A percentile compares a stretch with the other conserved stretches of the same genome.
Conservation (phyloP, 1,140 invertebrate genomes). For the Zaprionus ghesquierei region DNA sequence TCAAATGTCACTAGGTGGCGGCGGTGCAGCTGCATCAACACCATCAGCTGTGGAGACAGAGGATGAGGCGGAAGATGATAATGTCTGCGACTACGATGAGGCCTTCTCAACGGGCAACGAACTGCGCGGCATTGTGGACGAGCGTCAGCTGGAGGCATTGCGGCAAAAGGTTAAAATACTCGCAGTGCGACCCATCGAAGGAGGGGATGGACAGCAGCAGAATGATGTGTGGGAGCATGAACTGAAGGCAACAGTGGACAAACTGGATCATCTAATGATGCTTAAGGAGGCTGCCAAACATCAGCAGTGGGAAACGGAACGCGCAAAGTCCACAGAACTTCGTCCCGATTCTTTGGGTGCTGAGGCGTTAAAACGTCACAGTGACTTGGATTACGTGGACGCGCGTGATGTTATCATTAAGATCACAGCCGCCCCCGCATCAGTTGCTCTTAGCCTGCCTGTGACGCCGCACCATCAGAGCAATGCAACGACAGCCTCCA, state of each 20-base stretch:
- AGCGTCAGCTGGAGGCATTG: constrained; percentile 79
- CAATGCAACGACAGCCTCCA: constrained; percentile 32
- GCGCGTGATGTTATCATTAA: constrained; percentile 40
- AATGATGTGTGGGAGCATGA: constrained; percentile 86
- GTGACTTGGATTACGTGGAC: constrained; percentile 46
- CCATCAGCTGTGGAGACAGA: constrained; percentile 50
- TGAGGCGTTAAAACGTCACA: constrained; percentile 65
- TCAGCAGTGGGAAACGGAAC: constrained; percentile 44
- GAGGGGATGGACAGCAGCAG: constrained; percentile 85
- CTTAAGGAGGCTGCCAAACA: constrained; percentile 83
- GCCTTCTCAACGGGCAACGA: constrained; percentile 40
- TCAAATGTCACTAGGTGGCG: constrained; percentile 65
- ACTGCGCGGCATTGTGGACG: constrained; percentile 63
- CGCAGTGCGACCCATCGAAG: constrained; percentile 86
- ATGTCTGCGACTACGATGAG: constrained; percentile 75
- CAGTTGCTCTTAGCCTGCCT: constrained; percentile 63
- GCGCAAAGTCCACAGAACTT: constrained; percentile 44
- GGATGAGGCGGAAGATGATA: constrained; percentile 78
- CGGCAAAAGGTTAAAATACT: constrained; percentile 85
- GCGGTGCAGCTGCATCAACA: constrained; percentile 11
- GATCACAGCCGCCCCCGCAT: constrained; percentile 23
- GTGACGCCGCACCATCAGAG: constrained; percentile 67
- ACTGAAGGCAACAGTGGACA: constrained; percentile 86
- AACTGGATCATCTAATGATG: constrained; percentile 86
- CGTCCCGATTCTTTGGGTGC: constrained; percentile 73